Evolutionary conservation across 2,888 invertebrate genomes (phyloP), one percentile per base, ranked within the genome.

Genomic region (Sthenelais limicola): DNA sequence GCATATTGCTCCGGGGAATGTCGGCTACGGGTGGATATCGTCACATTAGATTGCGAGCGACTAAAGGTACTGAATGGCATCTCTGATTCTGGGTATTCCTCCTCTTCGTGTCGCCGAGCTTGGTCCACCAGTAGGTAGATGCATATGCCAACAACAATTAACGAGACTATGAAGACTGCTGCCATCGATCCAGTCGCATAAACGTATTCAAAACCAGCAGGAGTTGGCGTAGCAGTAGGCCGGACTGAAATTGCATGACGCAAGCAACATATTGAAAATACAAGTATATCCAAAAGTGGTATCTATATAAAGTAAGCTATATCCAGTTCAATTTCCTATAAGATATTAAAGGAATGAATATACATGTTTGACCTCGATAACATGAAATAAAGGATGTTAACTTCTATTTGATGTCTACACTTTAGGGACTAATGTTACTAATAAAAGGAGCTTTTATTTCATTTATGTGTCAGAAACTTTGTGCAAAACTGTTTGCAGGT

Each of bases 191-290:
- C 79, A 12, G 79, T 79, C 7, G 77, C 71, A n/a, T 79, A 66
- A 24, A 79, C 74, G 58, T 79, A 79, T 48, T 77, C 71, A 35
- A 74, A 76, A 35, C 75, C 75, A 21, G 58, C 72, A 12, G 79
- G 76, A 12, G 79, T 79, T 2, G 79, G 79, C 4, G 76, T 79
- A 21, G 77, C 78, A n/a, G 78, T 77, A 4, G 77, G 77, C 38
- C 72, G 74, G 32, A 71, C 79, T 78, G 74, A 24, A 77, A 71
- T 35, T 35, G n/a, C 33, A 51, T n/a, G n/a, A n/a, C n/a, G n/a
- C n/a, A n/a, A n/a, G n/a, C n/a, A n/a, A n/a, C n/a, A n/a, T n/a
- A n/a, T n/a, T n/a, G n/a, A n/a, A n/a, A n/a, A n/a, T n/a, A n/a
- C n/a, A n/a, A n/a, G n/a, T n/a, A n/a, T n/a, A n/a, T n/a, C n/a